Base-by-base conservation (phyloP, 2,113 vertebrate genomes). In the Aix galericulata region DNA sequence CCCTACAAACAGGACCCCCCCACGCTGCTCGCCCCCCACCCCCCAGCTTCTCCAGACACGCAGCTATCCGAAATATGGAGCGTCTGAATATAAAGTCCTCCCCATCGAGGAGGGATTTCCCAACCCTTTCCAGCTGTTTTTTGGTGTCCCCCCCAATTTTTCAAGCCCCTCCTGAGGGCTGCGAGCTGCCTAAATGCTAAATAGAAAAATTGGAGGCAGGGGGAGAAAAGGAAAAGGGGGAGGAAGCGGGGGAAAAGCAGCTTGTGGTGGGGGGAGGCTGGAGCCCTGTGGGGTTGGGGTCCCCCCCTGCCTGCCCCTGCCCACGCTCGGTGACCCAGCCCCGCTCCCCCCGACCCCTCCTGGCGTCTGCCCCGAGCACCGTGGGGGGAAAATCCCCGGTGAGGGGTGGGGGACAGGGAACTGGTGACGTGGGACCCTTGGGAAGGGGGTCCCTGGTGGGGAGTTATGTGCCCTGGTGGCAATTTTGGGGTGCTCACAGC, bases 11-110 rank as follows among this genome's bases (percentile, higher is more conserved):
- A 25, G 32, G 78, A 11, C 34, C 18, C 34, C 72, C 66, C 6
- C 17, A 21, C 34, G 0, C 8, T 6, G 3, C 6, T 1, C 2
- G 9, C 7, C 9, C 11, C 31, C 5, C 1, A 2, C 13, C 6
- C 9, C 9, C 34, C 12, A 18, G 31, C 62, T 38, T 7, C 0
- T 32, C 13, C 34, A 2, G 0, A 2, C 1, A 3, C 0, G 0
- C 36, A 5, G 31, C 4, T 1, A 0, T 4, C 1, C 0, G 0
- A 58, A 31, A 27, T 22, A 1, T 2, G 1, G 13, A 26, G 5
- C 20, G 8, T 48, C 21, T 21, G 21, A 48, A 48, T 48, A 0
- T 20, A 34, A 29, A 73, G 4, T 0, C 42, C 3, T 52, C 4
- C 4, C 46, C 40, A 8, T 3, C 23, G 4, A 16, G 58, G 7